Base-by-base conservation (phyloP, 2,888 invertebrate genomes). In the Xestia rhomboidea region DNA sequence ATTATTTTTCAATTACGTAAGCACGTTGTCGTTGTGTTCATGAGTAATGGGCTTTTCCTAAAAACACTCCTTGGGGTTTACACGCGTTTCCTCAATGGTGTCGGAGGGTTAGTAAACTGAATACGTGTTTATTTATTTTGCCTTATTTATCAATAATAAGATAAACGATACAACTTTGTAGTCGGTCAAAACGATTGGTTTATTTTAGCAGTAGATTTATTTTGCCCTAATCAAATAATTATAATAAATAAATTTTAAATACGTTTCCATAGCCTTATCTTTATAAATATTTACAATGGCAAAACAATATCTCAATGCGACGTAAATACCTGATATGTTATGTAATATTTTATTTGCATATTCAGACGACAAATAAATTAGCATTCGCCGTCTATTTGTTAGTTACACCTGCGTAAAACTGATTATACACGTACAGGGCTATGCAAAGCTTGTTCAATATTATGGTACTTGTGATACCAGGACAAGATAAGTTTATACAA, bases 31-130 rank as follows among this genome's bases (percentile, higher is more conserved):
- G 27, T 68, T 46, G 18, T 34, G 51, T 41, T 57, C 63, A 60
- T 82, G 83, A 83, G 60, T 74, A 68, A 82, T 79, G 62, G 71
- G 71, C 34, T 66, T 82, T 78, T 51, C 83, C 82, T 46, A 74
- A 66, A 73, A 51, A 27, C 49, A 69, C 49, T 11, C 21, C 57
- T 62, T 44, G 11, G 11, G 44, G 27, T 30, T 13, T 3, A 51
- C 54, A 34, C 49, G 44, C 60, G n/a, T 66, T 68, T 51, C 27
- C 54, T 62, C n/a, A 67, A 34, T 34, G 24, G 30, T 21, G 41
- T n/a, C n/a, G 44, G 18, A 30, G n/a, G 68, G 0, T n/a, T 44
- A 21, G 13, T 44, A 18, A 63, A 62, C 15, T 27, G 41, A 49
- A 51, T 27, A n/a, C 24, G 7, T 24, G 13, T 49, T 46, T 27